Evolutionary conservation across 2,888 invertebrate species (phyloP).

Genomic region (Sesamia inferens): DNA sequence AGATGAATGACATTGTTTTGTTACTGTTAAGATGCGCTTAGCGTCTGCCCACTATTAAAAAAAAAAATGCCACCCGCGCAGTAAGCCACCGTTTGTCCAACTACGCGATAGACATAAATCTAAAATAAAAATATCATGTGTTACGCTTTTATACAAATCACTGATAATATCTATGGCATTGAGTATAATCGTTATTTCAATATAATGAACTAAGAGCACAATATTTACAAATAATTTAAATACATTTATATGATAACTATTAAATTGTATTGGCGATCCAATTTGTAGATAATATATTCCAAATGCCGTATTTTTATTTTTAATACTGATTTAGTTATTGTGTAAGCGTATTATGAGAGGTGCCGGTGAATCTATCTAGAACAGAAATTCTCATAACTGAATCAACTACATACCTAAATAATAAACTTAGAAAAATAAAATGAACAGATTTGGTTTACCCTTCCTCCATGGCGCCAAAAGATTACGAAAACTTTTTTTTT

Average conservation of each 20-base stretch:
- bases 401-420: background rate
- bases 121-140: constrained; percentile 76
- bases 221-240: constrained; percentile 28
- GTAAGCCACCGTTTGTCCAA: constrained; percentile 75
- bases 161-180: constrained; percentile 55
- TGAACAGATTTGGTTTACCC: constrained; percentile 64
- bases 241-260: constrained; percentile 17
- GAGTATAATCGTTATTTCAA: constrained; percentile 6
- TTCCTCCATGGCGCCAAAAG: constrained; percentile 78
- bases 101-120: constrained; percentile 77
- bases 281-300: constrained; percentile 17
- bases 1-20: constrained; percentile 83
- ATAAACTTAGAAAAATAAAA: background rate
- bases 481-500: constrained; percentile 61
- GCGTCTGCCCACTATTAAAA: constrained; percentile 67
- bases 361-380: constrained; percentile 15
- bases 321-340: constrained; percentile 11
- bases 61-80: constrained; percentile 74
- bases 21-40: constrained; percentile 69
- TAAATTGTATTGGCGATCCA: constrained; percentile 1
- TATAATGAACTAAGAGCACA: constrained; percentile 4
- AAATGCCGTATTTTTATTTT: constrained; percentile 25
- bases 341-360: constrained; percentile 1
- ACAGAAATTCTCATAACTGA: constrained; percentile 18
- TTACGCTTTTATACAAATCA: constrained; percentile 56